phyloP scores from a whole-genome alignment of 2,888 invertebrate genomes.

The Epinotia nisella region DNA sequence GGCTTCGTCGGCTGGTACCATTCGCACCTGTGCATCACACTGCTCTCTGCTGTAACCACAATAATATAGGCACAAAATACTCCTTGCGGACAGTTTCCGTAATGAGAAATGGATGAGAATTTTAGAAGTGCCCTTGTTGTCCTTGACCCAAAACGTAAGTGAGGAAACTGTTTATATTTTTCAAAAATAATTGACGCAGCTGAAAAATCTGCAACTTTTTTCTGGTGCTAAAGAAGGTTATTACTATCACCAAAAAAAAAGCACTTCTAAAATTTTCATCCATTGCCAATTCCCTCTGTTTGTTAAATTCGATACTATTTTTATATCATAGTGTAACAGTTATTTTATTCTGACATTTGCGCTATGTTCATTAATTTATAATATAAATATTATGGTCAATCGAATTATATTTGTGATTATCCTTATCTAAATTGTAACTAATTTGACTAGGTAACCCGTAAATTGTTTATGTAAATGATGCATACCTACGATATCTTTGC shows the following conservation, averaged over 20 bases:
- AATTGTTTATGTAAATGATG: constrained; percentile 52
- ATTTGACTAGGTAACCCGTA: not conserved
- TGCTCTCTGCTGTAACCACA: not conserved
- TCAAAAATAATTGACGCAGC: too few species aligned
- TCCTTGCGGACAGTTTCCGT: not conserved
- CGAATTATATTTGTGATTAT: constrained; percentile 13
- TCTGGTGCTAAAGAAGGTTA: too few species aligned
- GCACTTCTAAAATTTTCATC: too few species aligned
- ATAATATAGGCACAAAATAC: not conserved
- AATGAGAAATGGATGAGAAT: too few species aligned
- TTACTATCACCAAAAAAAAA: too few species aligned
- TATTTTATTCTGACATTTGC: not conserved
- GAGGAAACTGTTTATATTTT: too few species aligned
- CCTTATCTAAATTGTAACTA: constrained; percentile 15
- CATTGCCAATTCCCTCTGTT: not conserved
- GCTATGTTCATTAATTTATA: constrained; percentile 11
- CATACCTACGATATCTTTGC: constrained; percentile 58
- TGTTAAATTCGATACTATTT: not conserved
- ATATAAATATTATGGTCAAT: too few species aligned
- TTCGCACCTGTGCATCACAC: not conserved
- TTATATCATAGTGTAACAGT: not conserved
- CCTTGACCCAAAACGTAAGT: too few species aligned
- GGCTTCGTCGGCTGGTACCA: not conserved
- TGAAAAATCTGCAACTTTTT: too few species aligned
- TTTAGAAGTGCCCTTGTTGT: too few species aligned